Percentiles rank a stretch among this genome's conserved stretches.
Evolutionary conservation across 2,797 vertebrate genomes (phyloP).

Genomic region (Ctenopoma multispine): DNA sequence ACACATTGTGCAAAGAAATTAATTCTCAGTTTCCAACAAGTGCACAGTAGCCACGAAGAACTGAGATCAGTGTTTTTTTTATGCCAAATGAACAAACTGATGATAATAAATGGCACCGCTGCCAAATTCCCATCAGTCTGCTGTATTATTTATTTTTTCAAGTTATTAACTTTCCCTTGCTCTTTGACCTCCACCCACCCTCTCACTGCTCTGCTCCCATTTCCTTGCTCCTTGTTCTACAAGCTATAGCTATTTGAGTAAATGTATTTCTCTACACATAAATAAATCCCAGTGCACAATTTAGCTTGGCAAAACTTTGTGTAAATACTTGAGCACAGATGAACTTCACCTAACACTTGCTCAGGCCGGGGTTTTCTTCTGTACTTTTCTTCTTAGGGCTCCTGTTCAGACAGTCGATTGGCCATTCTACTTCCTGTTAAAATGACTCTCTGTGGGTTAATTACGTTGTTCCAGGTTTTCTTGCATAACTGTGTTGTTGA

Average conservation of each 20-base stretch:
- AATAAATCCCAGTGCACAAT: constrained; percentile 80
- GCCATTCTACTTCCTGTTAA: constrained; percentile 18
- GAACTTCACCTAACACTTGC: constrained; percentile 79
- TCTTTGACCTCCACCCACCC: constrained; percentile 73
- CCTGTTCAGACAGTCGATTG: constrained; percentile 8
- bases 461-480: constrained; percentile 4
- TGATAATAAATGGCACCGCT: constrained; percentile 63
- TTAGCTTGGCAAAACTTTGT: constrained; percentile 76
- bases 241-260: constrained; percentile 78
- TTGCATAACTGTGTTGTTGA: not conserved
- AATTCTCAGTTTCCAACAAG: constrained; percentile 63
- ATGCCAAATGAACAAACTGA: constrained; percentile 48
- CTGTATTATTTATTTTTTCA: constrained; percentile 81
- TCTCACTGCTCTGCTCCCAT: constrained; percentile 65
- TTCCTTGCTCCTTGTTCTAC: constrained; percentile 78
- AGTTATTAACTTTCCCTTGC: constrained; percentile 83
- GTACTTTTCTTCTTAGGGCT: constrained; percentile 33
- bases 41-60: constrained; percentile 64
- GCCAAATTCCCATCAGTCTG: constrained; percentile 82
- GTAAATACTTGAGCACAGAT: constrained; percentile 76
- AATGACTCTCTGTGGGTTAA: constrained; percentile 30
- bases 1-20: constrained; percentile 69
- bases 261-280: constrained; percentile 78
- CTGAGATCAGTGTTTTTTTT: constrained; percentile 13
- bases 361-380: constrained; percentile 67